These are phyloP conservation scores for Heliconius hortense DNA, from an alignment of 2,888 invertebrate species.

Conservation along the genomic window DNA sequence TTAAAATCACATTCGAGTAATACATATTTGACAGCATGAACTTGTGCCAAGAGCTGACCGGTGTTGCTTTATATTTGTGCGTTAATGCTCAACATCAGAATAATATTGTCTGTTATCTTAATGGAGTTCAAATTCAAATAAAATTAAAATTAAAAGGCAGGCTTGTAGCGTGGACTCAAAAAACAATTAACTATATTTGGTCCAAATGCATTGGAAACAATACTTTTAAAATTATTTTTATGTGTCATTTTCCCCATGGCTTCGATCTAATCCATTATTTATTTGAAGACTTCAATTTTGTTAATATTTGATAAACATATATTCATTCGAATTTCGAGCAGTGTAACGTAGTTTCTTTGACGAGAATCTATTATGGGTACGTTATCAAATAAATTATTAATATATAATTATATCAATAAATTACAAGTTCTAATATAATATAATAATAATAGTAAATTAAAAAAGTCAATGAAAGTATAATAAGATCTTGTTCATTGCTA, in stretches of 20 bases:
- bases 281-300: constrained; percentile 1
- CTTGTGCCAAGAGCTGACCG: constrained; percentile 60
- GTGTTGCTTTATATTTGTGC: constrained; percentile 59
- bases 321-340: not conserved
- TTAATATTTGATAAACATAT: not conserved
- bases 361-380: not conserved
- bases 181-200: constrained; percentile 75
- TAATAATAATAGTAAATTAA: too few relatives aligned
- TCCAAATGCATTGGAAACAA: constrained; percentile 56
- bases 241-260: not conserved
- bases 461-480: too few relatives aligned
- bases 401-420: not conserved
- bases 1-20: constrained; percentile 52
- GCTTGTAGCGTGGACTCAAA: constrained; percentile 41
- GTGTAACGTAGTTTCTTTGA: not conserved
- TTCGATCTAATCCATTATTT: not conserved
- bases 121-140: not conserved
- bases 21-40: constrained; percentile 48
- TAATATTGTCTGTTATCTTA: constrained; percentile 8
- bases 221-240: not conserved
- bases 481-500: too few relatives aligned
- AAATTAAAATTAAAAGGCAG: constrained; percentile 32
- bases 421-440: not conserved
- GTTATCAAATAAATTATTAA: not conserved
- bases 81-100: constrained; percentile 44